Conservation (phyloP, 2,113 vertebrate species). For the Orycteropus afer region DNA sequence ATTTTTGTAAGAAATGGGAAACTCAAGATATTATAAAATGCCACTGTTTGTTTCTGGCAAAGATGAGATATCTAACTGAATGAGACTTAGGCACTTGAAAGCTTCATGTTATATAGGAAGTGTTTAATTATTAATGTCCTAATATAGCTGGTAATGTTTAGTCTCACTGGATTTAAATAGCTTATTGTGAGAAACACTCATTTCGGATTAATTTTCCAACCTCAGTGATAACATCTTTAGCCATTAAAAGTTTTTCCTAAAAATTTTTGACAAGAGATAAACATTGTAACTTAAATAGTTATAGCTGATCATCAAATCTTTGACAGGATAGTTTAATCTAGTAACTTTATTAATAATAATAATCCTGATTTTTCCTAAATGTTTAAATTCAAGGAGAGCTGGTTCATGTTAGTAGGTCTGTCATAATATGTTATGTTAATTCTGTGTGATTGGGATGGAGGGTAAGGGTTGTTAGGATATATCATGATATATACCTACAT, state of each 20-base stretch:
- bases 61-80: background rate
- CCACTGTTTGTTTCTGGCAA: background rate
- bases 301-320: background rate
- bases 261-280: conserved; percentile 47
- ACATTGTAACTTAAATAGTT: conserved; percentile 12
- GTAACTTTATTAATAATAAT: background rate
- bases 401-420: background rate
- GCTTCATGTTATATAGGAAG: conserved; percentile 17
- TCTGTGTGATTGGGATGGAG: background rate
- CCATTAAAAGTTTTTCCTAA: background rate
- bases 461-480: background rate
- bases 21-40: conserved; percentile 55
- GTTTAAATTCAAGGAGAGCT: background rate
- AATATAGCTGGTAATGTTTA: conserved; percentile 58
- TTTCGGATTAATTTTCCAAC: conserved; percentile 41
- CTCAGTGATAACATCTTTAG: background rate
- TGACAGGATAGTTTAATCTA: background rate
- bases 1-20: background rate
- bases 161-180: background rate
- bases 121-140: conserved; percentile 62
- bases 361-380: background rate
- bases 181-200: conserved; percentile 48
- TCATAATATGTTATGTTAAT: background rate
- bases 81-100: background rate
- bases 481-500: background rate